Conservation (phyloP, 2,113 vertebrate species). For the Ranitomeya imitator region DNA sequence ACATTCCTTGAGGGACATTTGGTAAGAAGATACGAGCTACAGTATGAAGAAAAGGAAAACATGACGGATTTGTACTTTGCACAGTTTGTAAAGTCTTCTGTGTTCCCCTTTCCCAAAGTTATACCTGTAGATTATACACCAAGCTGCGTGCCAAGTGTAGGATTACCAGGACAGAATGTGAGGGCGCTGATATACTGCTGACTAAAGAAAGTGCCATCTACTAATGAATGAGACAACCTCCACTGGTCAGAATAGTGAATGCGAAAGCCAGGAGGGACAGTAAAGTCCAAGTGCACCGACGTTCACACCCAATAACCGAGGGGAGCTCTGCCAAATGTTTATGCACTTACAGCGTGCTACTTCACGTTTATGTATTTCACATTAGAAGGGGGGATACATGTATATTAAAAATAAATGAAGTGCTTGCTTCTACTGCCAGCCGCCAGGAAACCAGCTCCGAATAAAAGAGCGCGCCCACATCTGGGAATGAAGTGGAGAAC, state of each 20-base stretch:
- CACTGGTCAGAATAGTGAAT: slow-evolving; percentile 20
- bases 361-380: slow-evolving; percentile 56
- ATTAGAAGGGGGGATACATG: slow-evolving; percentile 41
- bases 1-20: not conserved
- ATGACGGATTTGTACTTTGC: not conserved
- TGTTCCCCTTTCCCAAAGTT: not conserved
- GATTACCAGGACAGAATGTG: not conserved
- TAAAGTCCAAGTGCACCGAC: slow-evolving; percentile 47
- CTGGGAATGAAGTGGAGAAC: slow-evolving; percentile 59
- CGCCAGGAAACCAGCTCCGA: slow-evolving; percentile 59
- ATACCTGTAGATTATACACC: not conserved
- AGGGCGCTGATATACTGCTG: not conserved
- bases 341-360: not conserved
- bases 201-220: slow-evolving; percentile 21
- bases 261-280: slow-evolving; percentile 36
- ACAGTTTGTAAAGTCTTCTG: not conserved
- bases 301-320: slow-evolving; percentile 51
- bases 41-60: not conserved
- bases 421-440: slow-evolving; percentile 54
- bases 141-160: not conserved
- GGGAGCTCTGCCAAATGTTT: slow-evolving; percentile 54
- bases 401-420: slow-evolving; percentile 56
- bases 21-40: not conserved
- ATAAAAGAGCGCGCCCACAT: slow-evolving; percentile 59
- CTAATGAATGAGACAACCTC: slow-evolving; percentile 34